Evolutionary conservation across 2,113 vertebrate genomes (phyloP).

Genomic region (Rissa tridactyla): DNA sequence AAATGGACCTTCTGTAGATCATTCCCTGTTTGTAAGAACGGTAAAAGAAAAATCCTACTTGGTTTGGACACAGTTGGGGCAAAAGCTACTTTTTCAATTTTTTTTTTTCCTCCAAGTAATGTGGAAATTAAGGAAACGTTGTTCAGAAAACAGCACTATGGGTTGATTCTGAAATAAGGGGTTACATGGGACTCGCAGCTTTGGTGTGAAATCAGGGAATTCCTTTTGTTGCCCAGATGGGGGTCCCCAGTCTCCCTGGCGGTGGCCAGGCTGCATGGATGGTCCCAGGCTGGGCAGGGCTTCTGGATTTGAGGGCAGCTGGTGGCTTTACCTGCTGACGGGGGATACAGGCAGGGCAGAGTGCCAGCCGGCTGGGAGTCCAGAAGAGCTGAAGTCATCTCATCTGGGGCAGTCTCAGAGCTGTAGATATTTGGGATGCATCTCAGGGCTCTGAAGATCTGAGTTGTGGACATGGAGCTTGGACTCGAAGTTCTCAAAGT

Average conservation of each 20-base stretch:
- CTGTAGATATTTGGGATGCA: neutral
- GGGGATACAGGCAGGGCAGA: neutral
- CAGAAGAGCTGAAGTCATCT: neutral
- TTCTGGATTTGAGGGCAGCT: neutral
- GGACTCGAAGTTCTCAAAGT: neutral
- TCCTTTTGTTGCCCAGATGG: neutral
- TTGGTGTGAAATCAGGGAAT: fast-evolving
- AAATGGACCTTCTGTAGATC: neutral
- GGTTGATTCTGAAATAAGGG: neutral
- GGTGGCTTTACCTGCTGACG: neutral
- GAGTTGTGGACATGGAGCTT: neutral
- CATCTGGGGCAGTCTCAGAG: neutral
- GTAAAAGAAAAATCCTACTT: neutral
- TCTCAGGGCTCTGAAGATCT: neutral
- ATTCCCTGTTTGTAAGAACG: neutral
- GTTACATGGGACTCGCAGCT: neutral
- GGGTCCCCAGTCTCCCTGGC: neutral
- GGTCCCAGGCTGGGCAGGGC: neutral
- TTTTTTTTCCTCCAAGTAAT: neutral
- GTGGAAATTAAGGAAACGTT: neutral
- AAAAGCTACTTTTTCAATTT: neutral
- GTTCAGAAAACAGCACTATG: neutral
- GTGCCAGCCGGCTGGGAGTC: neutral
- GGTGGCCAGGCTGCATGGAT: fast-evolving
- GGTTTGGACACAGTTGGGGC: neutral